Conservation (phyloP, 2,888 invertebrate genomes). For the Mythimna lalbum region DNA sequence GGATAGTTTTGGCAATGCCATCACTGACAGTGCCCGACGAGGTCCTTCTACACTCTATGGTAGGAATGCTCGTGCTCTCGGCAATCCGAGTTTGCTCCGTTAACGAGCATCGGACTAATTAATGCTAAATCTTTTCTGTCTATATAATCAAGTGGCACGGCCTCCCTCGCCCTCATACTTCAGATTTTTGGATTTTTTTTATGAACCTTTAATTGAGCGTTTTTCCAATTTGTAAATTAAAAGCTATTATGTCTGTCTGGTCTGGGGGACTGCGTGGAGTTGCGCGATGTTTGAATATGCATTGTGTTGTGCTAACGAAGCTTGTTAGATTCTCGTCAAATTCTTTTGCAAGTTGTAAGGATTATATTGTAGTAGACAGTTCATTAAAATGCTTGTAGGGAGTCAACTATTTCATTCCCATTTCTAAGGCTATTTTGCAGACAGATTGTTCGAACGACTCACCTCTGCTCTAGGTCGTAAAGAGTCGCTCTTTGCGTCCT, state of each 20-base stretch:
- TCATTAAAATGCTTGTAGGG: too few species aligned
- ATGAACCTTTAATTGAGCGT: constrained; percentile 63
- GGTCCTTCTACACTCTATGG: not conserved
- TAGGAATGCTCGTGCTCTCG: constrained; percentile 29
- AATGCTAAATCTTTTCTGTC: constrained; percentile 76
- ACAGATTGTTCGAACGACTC: too few species aligned
- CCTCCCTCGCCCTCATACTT: constrained; percentile 50
- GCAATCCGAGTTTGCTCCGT: constrained; percentile 62
- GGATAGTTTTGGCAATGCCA: not conserved
- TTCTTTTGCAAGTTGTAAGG: constrained; percentile 26
- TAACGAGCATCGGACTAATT: constrained; percentile 76
- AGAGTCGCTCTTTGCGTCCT: too few species aligned
- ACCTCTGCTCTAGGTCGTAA: too few species aligned
- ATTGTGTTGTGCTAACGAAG: constrained; percentile 51
- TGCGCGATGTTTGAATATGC: constrained; percentile 46
- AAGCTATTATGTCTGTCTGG: constrained; percentile 59
- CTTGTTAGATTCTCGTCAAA: constrained; percentile 3
- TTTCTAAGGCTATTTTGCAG: not conserved
- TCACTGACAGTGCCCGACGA: not conserved
- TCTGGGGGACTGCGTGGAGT: constrained; percentile 19
- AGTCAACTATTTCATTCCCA: not conserved
- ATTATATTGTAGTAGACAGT: not conserved
- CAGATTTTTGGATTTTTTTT: constrained; percentile 57
- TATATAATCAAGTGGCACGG: constrained; percentile 68
- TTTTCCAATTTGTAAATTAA: constrained; percentile 67